Base-by-base conservation (phyloP, 2,113 vertebrate genomes). In the Mystacornis crossleyi region DNA sequence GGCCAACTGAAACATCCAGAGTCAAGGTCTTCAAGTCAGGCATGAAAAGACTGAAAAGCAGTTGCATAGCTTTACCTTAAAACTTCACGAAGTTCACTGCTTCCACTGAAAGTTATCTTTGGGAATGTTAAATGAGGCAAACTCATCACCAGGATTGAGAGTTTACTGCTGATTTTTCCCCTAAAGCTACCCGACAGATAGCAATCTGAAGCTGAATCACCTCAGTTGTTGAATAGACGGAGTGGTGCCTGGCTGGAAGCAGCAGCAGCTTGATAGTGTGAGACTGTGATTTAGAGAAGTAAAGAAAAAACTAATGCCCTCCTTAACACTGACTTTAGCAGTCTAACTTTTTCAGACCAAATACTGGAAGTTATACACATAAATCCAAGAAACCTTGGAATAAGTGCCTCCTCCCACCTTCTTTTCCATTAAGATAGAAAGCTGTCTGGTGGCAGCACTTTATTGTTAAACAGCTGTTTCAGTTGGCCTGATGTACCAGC, bases 271-370 rank as follows among this genome's bases (percentile, higher is more conserved):
- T 89, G 48, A 86, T 78, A 84, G 57, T 4, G 1, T 70, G 21
- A 60, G 78, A 18, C 45, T 73, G 50, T 93, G 89, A 95, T 97
- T 95, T 95, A 96, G 38, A 72, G 92, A 65, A 90, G 74, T 43
- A 85, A 79, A 90, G 57, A 60, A 81, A 71, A 89, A 94, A 51
- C 10, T 72, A 58, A 94, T 91, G 50, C 50, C 9, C 7, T 65
- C 45, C 43, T n/a, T 58, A 91, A 58, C n/a, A 55, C 18, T 42
- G 57, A 64, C 43, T 89, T 92, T 81, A 77, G 58, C 28, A 47
- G 34, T 66, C 33, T 45, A 33, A 7, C 9, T 47, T 90, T 90
- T 87, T 77, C 70, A 85, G 54, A 26, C 45, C 66, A 58, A 54
- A 26, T 77, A 40, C 42, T 75, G 38, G 15, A 95, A 86, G 42